Percentiles rank a stretch among this genome's conserved stretches.
Evolutionary conservation across 2,113 vertebrate genomes (phyloP).

Genomic region (Tachysurus vachellii): DNA sequence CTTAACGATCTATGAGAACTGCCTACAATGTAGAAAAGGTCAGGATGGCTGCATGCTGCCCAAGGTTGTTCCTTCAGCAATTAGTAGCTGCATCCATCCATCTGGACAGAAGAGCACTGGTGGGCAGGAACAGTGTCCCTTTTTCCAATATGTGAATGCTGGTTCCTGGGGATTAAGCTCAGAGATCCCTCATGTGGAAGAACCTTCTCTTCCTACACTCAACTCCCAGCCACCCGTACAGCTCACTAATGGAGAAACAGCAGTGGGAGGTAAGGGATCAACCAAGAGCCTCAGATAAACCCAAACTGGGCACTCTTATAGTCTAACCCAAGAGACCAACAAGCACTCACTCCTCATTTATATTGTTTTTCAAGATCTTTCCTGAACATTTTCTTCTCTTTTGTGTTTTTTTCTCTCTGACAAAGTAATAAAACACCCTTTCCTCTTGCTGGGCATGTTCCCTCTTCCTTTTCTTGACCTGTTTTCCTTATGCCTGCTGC

Average conservation of each 20-base stretch:
- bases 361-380: constrained; percentile 10
- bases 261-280: constrained; percentile 66
- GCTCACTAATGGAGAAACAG: constrained; percentile 42
- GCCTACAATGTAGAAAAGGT: constrained; percentile 61
- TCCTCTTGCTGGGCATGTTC: constrained; percentile 1
- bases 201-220: background rate
- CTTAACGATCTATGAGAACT: constrained; percentile 69
- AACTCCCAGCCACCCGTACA: constrained; percentile 20
- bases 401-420: constrained; percentile 40
- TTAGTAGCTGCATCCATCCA: background rate
- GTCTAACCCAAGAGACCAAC: constrained; percentile 11
- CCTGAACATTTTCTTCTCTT: background rate
- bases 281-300: background rate
- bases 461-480: constrained; percentile 19
- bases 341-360: constrained; percentile 5
- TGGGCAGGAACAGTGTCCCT: background rate
- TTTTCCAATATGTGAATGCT: background rate
- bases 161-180: background rate
- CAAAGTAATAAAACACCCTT: constrained; percentile 39
- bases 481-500: constrained; percentile 35
- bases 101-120: background rate
- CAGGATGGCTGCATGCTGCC: constrained; percentile 47
- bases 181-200: constrained; percentile 29
- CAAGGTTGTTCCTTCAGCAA: constrained; percentile 3
- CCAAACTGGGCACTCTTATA: background rate